Evolutionary conservation across 2,113 vertebrate genomes (phyloP), one percentile per base, ranked within the genome.

Genomic region (Cynocephalus volans): DNA sequence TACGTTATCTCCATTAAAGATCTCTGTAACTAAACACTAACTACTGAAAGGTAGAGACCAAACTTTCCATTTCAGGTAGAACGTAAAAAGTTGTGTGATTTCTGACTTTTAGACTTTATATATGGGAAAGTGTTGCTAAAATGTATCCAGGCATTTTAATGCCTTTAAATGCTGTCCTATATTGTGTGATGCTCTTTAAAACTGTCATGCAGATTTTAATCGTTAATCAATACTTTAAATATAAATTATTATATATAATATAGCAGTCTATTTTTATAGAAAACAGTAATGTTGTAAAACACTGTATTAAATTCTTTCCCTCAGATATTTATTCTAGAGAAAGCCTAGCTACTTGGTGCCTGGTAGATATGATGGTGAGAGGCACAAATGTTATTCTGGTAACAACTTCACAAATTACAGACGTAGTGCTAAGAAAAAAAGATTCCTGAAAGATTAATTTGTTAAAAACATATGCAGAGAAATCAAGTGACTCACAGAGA

Each of bases 381-480:
- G 21, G 65, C 24, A 91, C 21, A 85, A 82, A 62, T 67, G 77
- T 52, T 88, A 70, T 48, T 64, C 60, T 84, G 26, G 2, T 58
- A 82, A 83, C 36, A 77, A 79, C 45, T 96, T 92, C 60, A n/a
- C 7, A 87, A 52, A 83, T 84, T 97, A 72, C 18, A 79, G 75
- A 77, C 62, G 60, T 41, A 73, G 90, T 94, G 50, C 28, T 54
- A 84, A 92, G 54, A 88, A 52, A 15, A 15, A 93, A 96, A 90
- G 28, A 81, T 58, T 92, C 92, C 54, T 90, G 72, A 95, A 86
- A 89, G 56, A 88, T 82, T 93, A 86, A 85, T 86, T 88, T 97
- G 41, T 75, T 90, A 62, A 86, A 94, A 97, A 75, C 36, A 91
- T 92, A 89, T 70, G 13, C 50, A 79, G 60, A 96, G 45, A 94